Evolutionary conservation across 2,113 vertebrate genomes (phyloP), one percentile per base, ranked within the genome.

Genomic region (Rhinoderma darwinii): DNA sequence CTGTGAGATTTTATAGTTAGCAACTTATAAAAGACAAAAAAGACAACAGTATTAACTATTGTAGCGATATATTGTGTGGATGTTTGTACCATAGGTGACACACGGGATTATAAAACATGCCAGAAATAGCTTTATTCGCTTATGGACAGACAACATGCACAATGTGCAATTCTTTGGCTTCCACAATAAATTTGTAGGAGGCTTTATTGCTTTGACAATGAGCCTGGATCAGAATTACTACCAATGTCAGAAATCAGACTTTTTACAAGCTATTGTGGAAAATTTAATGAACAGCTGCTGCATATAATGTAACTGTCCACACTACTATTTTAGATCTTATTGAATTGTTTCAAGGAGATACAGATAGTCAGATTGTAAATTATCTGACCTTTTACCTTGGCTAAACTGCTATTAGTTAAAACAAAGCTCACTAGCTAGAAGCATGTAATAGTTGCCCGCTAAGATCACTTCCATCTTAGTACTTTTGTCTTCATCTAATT

Each of bases 221-320:
- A 82, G 80, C n/a, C 80, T 82, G 20, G 41, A 70, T 82, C 43
- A 82, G 80, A 82, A 68, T 82, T 82, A 82, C 61, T 70, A 82
- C 80, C 80, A 70, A 15, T 82, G 61, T 82, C 80, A 82, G 54
- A 82, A 82, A 66, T 68, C 80, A 82, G 41, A 82, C 56, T 68
- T 82, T 82, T 82, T 82, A 82, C 59, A 68, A 68, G 61, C 61
- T 44, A 68, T 68, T 70, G 41, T 68, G 35, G 61, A 66, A 82
- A 82, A 82, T 82, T 44, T 82, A 66, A 82, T 82, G 80, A 70
- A 82, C 61, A 82, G 41, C 41, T 47, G 80, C 56, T 82, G 61
- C 18, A 68, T 70, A 47, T 44, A 70, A 68, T 68, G 80, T 44
- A 82, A 50, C 61, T 70, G 80, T 32, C 27, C 43, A 50, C 61